Base-by-base conservation (phyloP, 92 coral and sea anemone genomes). In the Meandrina meandrites region DNA sequence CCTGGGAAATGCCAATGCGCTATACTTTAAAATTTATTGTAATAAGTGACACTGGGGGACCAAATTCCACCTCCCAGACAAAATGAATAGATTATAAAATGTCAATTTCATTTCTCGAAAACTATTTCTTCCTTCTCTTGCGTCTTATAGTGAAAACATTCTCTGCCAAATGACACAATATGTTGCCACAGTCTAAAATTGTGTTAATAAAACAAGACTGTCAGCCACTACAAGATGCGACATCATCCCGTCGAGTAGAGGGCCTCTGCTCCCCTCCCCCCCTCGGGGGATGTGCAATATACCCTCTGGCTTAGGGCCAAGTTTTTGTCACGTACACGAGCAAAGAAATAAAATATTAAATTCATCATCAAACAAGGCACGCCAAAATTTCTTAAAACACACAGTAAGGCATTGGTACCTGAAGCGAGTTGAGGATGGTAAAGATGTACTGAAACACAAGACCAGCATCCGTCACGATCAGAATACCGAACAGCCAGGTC, bases 401-500 rank as follows among this genome's bases (percentile, higher is more conserved):
- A 60, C 68, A 60, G 30, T 5, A 72, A 16, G 19, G 76, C 17
- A 14, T 19, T 15, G 75, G n/a, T 62, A 94, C 98, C 98, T 94
- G 98, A 50, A 94, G 81, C 0, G 98, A 92, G 91, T 94, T 94
- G 67, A 94, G 87, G 34, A 94, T 90, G 53, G 93, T 92, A 79
- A 94, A 94, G 81, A 94, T 86, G 75, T 94, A 94, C 86, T 94
- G 94, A 79, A 94, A 84, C 57, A 42, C 93, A 76, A 94, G 85
- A 8, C 94, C 86, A 24, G 95, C 88, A 13, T 90, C 82, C 13
- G 93, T 88, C 76, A 94, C 94, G 42, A 89, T 85, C 42, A 94
- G 85, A 3, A 94, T 67, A 40, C 95, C 91, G 75, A 94, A 92
- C 84, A 94, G 84, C 98, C 98, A 94, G 8, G 95, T 92, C 76